Percentiles rank a stretch among this genome's conserved stretches.
Evolutionary conservation across 53 echinoderm and acorn worm genomes (phyloP).

Genomic region (Henricia sp.): DNA sequence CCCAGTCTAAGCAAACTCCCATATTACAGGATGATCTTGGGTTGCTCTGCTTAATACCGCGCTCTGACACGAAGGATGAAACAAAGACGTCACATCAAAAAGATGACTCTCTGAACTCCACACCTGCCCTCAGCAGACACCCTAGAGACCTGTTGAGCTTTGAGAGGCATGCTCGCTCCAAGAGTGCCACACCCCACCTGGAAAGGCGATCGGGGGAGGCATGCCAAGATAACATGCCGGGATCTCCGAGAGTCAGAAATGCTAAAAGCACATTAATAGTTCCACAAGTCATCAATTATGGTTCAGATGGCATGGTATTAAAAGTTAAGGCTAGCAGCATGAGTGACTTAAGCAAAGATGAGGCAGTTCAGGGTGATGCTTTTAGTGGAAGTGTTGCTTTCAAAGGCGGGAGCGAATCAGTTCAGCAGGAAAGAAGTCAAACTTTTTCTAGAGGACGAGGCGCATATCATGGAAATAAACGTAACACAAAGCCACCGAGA

Average conservation of each 20-base stretch:
- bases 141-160: no score
- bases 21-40: constrained; percentile 29
- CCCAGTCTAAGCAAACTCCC: neutral
- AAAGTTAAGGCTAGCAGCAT: no score
- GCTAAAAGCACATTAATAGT: neutral
- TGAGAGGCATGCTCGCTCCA: constrained; percentile 37
- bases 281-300: no score
- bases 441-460: neutral
- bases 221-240: neutral
- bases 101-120: neutral
- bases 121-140: no score
- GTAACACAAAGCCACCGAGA: constrained; percentile 5
- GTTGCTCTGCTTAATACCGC: constrained; percentile 45
- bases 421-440: neutral
- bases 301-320: no score
- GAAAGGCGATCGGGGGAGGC: constrained; percentile 17
- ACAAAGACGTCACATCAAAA: neutral
- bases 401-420: neutral
- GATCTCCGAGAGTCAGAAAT: neutral
- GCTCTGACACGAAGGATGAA: neutral
- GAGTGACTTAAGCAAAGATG: no score
- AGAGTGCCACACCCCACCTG: constrained; percentile 1
- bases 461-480: neutral
- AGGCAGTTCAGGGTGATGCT: neutral
- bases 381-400: neutral